These are phyloP conservation scores for Actinostola sp. DNA, from an alignment of 92 coral and sea anemone species.

Conservation along the genomic window DNA sequence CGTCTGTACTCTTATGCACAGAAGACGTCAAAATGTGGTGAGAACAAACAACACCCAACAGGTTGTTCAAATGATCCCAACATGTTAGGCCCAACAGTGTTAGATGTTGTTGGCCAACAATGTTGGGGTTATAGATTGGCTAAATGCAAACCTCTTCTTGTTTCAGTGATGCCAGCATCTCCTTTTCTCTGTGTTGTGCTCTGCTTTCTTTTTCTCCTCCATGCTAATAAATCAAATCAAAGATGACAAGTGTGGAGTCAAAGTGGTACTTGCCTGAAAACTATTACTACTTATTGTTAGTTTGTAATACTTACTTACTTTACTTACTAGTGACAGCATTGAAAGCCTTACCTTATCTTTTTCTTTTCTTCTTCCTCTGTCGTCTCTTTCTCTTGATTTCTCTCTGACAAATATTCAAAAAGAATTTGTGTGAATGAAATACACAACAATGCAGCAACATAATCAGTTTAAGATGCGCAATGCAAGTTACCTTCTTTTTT, in stretches of 20 bases:
- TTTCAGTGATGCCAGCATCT: constrained; percentile 64
- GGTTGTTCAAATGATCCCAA: no score
- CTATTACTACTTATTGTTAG: no score
- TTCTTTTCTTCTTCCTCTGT: constrained; percentile 45
- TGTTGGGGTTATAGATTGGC: no score
- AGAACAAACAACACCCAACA: no score
- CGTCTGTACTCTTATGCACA: no score
- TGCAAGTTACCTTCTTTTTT: not conserved
- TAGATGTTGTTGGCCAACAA: no score
- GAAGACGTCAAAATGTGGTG: no score
- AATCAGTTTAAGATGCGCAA: not conserved
- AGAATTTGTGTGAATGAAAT: not conserved
- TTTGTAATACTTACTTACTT: no score
- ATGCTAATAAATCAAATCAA: constrained; percentile 14
- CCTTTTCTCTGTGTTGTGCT: constrained; percentile 66
- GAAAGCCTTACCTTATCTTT: constrained; percentile 28
- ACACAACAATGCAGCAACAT: not conserved
- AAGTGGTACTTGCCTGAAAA: no score
- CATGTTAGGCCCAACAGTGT: no score
- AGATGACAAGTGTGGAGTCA: no score
- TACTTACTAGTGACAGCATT: no score
- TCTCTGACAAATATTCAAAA: constrained; percentile 7
- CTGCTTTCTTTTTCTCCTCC: constrained; percentile 36
- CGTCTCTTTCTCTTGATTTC: constrained; percentile 43
- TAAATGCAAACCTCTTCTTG: constrained; percentile 80